These are phyloP conservation scores for Blomia tropicalis DNA, from an alignment of 2,888 invertebrate species.

Conservation along the genomic window DNA sequence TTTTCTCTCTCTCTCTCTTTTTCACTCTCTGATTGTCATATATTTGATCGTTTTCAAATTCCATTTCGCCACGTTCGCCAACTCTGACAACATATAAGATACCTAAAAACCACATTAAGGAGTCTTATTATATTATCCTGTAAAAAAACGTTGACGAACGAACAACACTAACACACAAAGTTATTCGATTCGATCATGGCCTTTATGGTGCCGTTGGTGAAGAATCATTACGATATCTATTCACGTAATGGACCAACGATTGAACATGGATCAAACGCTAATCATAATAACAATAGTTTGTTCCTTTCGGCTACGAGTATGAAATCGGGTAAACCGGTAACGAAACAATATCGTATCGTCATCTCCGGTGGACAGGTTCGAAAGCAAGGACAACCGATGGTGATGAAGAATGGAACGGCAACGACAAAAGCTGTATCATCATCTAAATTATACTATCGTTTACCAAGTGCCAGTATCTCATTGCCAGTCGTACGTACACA, in stretches of 20 bases:
- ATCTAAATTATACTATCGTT: not conserved
- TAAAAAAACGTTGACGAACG: not conserved
- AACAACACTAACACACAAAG: no score
- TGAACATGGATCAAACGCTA: not conserved
- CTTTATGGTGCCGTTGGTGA: slow-evolving; percentile 8
- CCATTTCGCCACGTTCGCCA: not conserved
- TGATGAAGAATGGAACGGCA: not conserved
- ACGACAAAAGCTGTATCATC: not conserved
- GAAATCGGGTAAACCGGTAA: not conserved
- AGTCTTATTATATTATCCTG: not conserved
- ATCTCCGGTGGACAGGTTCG: not conserved
- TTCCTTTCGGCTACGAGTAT: not conserved
- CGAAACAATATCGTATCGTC: not conserved
- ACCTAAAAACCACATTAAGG: not conserved
- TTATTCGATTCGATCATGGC: not conserved
- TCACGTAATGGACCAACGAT: not conserved
- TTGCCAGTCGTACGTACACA: not conserved
- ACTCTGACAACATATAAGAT: no score
- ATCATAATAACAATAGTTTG: not conserved
- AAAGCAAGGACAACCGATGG: not conserved
- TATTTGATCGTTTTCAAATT: not conserved
- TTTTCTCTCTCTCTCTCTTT: not conserved
- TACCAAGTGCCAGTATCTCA: not conserved
- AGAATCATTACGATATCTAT: slow-evolving; percentile 17
- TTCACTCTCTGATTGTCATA: not conserved